Evolutionary conservation across 2,797 vertebrate species (phyloP), one percentile per base, ranked within the genome.

Genomic region (Tangara arthus): DNA sequence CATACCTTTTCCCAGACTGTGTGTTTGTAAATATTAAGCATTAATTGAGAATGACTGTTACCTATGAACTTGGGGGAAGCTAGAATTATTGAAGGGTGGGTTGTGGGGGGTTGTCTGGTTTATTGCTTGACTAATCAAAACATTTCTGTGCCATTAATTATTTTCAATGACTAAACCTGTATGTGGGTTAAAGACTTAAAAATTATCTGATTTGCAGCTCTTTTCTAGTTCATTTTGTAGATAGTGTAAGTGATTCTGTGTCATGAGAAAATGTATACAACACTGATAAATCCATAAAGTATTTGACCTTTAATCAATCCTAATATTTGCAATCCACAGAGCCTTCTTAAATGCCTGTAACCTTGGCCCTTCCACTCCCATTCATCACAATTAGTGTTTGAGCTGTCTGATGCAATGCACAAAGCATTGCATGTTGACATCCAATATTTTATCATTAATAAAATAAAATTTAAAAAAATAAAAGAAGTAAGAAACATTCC

Each of bases 361-460:
- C 91, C 95, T 93, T 96, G 96, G 93, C 96, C 97, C 94, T 97
- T 81, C 87, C 84, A 88, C 95, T 97, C 84, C 89, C 85, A 98
- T 98, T 97, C 93, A 97, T 98, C 98, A 98, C 96, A 98, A 98
- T 98, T 98, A 98, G 96, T 94, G 97, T 94, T 97, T 19, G 42
- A 92, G 93, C 96, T 98, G 97, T 97, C 97, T 93, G 96, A 96
- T 97, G 97, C 96, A 96, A 96, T 94, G 95, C 94, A 90, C 94
- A 93, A 97, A 97, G 96, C 72, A 91, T 95, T 93, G 50, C 84
- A 95, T 1, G 83, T 94, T 97, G 97, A 98, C 97, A 96, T 97
- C 90, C 96, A 98, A 97, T 98, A 98, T 98, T 98, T 98, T 98
- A 98, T 98, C 97, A 96, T 98, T 98, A 98, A 98, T 97, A 97